Evolutionary conservation across 2,797 vertebrate genomes (phyloP).

Genomic region (Netta rufina): DNA sequence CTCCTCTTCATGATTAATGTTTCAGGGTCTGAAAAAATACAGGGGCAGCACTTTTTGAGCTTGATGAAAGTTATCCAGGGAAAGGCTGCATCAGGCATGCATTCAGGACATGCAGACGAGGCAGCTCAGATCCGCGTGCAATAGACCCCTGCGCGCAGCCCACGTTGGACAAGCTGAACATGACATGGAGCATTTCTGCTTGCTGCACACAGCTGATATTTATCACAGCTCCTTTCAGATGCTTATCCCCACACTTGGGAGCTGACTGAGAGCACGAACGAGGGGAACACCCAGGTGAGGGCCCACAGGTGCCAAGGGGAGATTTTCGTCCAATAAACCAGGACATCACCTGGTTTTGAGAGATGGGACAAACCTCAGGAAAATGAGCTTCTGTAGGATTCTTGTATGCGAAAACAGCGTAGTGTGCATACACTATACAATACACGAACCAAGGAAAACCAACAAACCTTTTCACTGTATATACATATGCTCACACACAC

Average conservation of each 20-base stretch:
- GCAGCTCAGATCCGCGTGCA: conserved; percentile 17
- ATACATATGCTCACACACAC: too few species aligned
- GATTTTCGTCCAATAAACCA: conserved; percentile 28
- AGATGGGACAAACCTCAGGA: conserved; percentile 13
- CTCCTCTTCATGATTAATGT: conserved; percentile 48
- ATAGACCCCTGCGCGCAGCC: background rate
- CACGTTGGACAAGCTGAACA: conserved; percentile 22
- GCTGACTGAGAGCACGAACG: background rate
- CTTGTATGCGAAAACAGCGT: background rate
- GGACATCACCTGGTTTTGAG: conserved; percentile 31
- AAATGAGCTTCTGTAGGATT: background rate
- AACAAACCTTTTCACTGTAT: background rate
- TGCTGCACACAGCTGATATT: conserved; percentile 59
- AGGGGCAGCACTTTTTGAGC: conserved; percentile 60
- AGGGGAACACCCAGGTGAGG: conserved; percentile 25
- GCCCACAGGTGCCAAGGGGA: background rate
- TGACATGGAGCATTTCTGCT: conserved; percentile 25
- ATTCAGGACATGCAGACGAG: background rate
- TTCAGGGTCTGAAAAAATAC: conserved; percentile 47
- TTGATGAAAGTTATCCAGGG: conserved; percentile 51
- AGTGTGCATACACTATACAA: background rate
- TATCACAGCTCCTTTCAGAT: conserved; percentile 61
- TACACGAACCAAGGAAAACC: background rate
- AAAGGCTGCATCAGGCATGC: conserved; percentile 29
- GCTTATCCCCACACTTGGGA: conserved; percentile 48